Evolutionary conservation across 1,140 invertebrate species (phyloP).

Genomic region (Cydia strobilella): DNA sequence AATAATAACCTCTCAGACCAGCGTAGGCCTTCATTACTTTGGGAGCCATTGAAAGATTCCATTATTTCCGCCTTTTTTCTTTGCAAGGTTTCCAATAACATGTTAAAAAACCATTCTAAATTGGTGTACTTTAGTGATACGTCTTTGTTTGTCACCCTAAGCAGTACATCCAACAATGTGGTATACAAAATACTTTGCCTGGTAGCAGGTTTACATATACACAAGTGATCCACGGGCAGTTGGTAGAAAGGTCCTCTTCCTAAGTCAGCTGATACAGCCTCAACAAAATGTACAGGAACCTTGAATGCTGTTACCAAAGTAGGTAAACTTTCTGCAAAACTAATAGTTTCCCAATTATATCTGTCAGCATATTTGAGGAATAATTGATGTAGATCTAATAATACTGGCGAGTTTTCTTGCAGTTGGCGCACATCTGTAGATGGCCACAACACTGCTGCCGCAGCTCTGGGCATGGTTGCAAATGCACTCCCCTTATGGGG

Average conservation of each 20-base stretch:
- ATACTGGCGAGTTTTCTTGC: conserved; percentile 84
- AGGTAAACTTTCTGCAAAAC: conserved; percentile 87
- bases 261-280: conserved; percentile 86
- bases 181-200: conserved; percentile 78
- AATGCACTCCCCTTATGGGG: conserved; percentile 84
- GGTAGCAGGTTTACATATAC: conserved; percentile 89
- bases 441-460: conserved; percentile 86
- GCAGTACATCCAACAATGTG: conserved; percentile 65
- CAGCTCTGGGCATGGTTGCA: conserved; percentile 82
- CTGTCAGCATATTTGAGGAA: conserved; percentile 82
- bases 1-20: conserved; percentile 56
- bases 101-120: conserved; percentile 43
- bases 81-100: conserved; percentile 41
- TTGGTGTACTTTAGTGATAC: conserved; percentile 48
- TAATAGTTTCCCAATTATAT: conserved; percentile 83
- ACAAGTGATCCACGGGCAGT: conserved; percentile 87
- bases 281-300: conserved; percentile 84
- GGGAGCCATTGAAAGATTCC: conserved; percentile 49
- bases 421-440: conserved; percentile 91
- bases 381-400: conserved; percentile 83
- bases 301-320: conserved; percentile 84
- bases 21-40: conserved; percentile 41
- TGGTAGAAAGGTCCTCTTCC: conserved; percentile 87
- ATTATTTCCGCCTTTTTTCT: conserved; percentile 45
- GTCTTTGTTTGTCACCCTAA: conserved; percentile 51